Evolutionary conservation across 2,113 vertebrate species (phyloP), one percentile per base, ranked within the genome.

Genomic region (Pipa parva): DNA sequence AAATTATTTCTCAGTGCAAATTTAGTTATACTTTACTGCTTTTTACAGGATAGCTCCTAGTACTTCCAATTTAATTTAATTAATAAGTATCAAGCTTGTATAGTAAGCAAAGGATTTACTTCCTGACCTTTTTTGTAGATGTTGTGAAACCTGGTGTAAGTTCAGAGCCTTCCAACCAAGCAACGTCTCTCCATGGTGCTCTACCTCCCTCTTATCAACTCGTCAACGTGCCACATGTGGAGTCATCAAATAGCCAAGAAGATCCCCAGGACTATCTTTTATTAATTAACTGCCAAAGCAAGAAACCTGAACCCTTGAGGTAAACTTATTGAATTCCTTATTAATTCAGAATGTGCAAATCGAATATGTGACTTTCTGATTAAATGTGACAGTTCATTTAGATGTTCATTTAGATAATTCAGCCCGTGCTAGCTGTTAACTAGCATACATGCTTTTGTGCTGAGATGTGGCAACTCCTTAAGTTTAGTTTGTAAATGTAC

Each of bases 241-340:
- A 95, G 46, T 78, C 93, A 63, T 90, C 90, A 70, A 92, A 91
- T 72, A 90, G 89, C 70, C 90, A 92, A 79, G 97, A 97, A 37
- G 97, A 97, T 77, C 94, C 93, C 50, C 95, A 97, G 85, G 97
- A 99, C 85, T 99, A 99, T 84, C 85, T 99, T 81, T 88, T 93
- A 88, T 87, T 99, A 74, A 89, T 92, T 78, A 95, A 99, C 89
- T 99, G 95, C 85, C 93, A 97, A 83, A 99, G 94, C 88, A 99
- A 97, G 90, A 99, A 95, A 78, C 95, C 93, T n/a, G 95, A 95
- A 76, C 85, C 92, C 33, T 78, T 83, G 83, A 97, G 95, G 97
- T 98, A 78, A 88, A 74, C 45, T 36, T 1, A 5, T 42, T 33
- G 6, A 8, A 25, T 5, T 63, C 20, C 10, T 26, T 22, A 18